A percentile compares a stretch with the other conserved stretches of the same genome.
phyloP scores from a whole-genome alignment of 2,113 vertebrate species.

The Paraplagusia blochii region DNA sequence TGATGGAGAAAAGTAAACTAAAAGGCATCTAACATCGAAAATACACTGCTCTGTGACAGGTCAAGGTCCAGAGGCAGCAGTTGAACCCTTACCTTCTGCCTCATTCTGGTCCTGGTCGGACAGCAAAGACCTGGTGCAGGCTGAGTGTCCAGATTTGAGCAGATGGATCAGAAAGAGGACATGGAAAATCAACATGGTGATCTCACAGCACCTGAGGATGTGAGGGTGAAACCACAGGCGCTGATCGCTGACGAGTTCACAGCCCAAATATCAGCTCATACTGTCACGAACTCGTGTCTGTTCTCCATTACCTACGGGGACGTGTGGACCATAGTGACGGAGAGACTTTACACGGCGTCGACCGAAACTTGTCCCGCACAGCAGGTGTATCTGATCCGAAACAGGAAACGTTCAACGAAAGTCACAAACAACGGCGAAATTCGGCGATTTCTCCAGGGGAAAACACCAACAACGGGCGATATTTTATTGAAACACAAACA shows the following conservation, averaged over 20 bases:
- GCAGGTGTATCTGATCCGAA: not conserved
- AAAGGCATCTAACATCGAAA: too few species aligned
- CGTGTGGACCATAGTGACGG: too few species aligned
- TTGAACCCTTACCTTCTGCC: conserved; percentile 75
- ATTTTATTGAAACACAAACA: not conserved
- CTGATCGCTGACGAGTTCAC: not conserved
- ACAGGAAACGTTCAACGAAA: conserved; percentile 24
- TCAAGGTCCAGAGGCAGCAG: too few species aligned
- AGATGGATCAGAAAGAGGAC: conserved; percentile 76
- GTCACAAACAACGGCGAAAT: conserved; percentile 9
- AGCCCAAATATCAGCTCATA: too few species aligned
- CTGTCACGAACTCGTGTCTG: too few species aligned
- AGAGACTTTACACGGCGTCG: too few species aligned
- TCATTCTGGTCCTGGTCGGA: conserved; percentile 34
- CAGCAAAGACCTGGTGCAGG: conserved; percentile 48
- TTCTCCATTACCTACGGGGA: too few species aligned
- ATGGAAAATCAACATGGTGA: conserved; percentile 73
- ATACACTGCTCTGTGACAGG: too few species aligned
- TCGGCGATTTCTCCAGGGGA: not conserved
- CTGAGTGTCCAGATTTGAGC: conserved; percentile 66
- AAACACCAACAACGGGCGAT: not conserved
- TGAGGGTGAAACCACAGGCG: conserved; percentile 12
- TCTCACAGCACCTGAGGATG: conserved; percentile 59
- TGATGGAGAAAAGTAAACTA: too few species aligned
- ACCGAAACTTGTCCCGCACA: too few species aligned